Conservation (phyloP, 2,888 invertebrate genomes). For the Dolichopus griseipennis region DNA sequence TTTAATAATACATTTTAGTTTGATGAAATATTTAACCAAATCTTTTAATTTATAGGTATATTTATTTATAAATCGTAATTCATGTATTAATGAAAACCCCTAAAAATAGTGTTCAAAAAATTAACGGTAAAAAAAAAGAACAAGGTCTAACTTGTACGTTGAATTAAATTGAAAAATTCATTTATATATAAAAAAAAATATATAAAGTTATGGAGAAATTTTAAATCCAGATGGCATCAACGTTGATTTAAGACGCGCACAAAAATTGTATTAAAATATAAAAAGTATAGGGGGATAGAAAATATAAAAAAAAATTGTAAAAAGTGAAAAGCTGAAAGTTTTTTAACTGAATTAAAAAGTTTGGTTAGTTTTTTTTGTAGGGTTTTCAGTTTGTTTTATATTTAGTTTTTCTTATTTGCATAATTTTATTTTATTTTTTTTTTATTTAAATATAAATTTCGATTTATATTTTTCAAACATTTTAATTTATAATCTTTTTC, state of each 20-base stretch:
- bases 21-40: too few relatives aligned
- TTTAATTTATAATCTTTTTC: constrained; percentile 5
- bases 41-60: too few relatives aligned
- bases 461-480: too few relatives aligned
- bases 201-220: background rate
- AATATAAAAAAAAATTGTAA: background rate
- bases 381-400: too few relatives aligned
- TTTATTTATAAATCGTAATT: too few relatives aligned
- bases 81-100: too few relatives aligned
- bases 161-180: background rate
- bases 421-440: too few relatives aligned
- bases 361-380: background rate
- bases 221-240: background rate
- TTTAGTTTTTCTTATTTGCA: too few relatives aligned
- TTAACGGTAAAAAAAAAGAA: too few relatives aligned
- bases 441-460: too few relatives aligned
- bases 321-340: background rate
- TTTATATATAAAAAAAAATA: background rate
- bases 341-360: constrained; percentile 3
- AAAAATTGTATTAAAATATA: background rate
- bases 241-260: background rate
- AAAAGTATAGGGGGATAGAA: background rate
- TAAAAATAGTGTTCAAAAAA: too few relatives aligned
- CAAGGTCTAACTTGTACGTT: background rate
- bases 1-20: too few relatives aligned